Evolutionary conservation across 2,888 invertebrate species (phyloP), one percentile per base, ranked within the genome.

Genomic region (Lobophora halterata): DNA sequence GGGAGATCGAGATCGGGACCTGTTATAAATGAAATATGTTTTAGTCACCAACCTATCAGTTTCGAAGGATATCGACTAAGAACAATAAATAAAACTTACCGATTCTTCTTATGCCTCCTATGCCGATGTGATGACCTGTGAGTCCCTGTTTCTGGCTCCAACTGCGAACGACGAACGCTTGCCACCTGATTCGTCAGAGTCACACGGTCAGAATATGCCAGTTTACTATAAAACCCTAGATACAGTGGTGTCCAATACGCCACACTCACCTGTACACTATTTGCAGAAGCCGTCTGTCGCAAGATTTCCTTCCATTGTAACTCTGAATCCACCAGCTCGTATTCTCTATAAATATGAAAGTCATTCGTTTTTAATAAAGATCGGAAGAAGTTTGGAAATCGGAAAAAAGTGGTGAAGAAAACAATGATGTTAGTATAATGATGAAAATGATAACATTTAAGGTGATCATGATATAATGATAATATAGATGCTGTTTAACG

Each of bases 291-390:
- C 21, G 92, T 92, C 59, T 93, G 92, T 60, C 92, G 91, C 71
- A 96, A 92, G 24, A 95, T 94, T 81, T 96, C 95, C 56, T 93
- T 92, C 96, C 96, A 97, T 74, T 96, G 96, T 32, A 93, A 91
- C 58, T 94, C 95, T 3, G 96, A 96, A 70, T 96, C 96, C 26
- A 97, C 93, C 60, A 96, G 88, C 76, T 95, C 95, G 52, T 88
- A 88, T 73, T 88, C 88, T 78, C 88, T 88, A 73, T 26, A 76
- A 44, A 3, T 12, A 6, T 20, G 30, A 18, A 10, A 14, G 10
- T 7, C 5, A 18, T 10, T 17, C 7, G 10, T 5, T 21, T 21
- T 1, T 21, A 10, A 3, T 4, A 21, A 1, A 3, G 8, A 6
- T 10, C 8, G 8, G 5, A 8, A 10, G n/a, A n/a, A 10, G 3